Percentiles rank a stretch among this genome's conserved stretches.
Conservation (phyloP, 2,797 vertebrate genomes). For the Eutrigla gurnardus region DNA sequence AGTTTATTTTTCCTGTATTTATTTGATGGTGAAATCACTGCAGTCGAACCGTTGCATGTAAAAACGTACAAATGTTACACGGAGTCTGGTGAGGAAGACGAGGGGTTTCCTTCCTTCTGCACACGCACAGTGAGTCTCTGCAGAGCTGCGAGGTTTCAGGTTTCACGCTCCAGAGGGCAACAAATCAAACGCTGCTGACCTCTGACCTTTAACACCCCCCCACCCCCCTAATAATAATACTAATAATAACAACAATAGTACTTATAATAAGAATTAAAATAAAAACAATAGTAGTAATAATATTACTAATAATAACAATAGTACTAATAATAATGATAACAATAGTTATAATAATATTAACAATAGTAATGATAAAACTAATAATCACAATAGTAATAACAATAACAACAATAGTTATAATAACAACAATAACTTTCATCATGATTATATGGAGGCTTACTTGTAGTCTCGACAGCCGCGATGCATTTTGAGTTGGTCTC, state of each 20-base stretch:
- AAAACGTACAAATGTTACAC: neutral
- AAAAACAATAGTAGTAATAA: too few relatives aligned
- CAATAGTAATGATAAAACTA: too few relatives aligned
- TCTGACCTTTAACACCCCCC: conserved; percentile 39
- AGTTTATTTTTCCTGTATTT: neutral
- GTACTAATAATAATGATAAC: too few relatives aligned
- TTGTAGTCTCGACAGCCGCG: too few relatives aligned
- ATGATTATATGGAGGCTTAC: too few relatives aligned
- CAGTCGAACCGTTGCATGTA: neutral
- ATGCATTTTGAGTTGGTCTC: too few relatives aligned
- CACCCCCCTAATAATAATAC: too few relatives aligned
- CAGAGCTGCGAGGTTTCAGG: conserved; percentile 39
- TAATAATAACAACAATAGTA: neutral
- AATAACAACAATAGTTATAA: too few relatives aligned
- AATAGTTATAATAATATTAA: too few relatives aligned
- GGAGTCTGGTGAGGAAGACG: conserved; percentile 6
- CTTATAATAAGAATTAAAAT: neutral
- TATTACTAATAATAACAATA: too few relatives aligned
- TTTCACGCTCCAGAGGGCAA: conserved; percentile 70
- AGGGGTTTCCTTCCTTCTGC: neutral
- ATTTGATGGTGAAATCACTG: neutral
- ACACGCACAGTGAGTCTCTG: conserved; percentile 37
- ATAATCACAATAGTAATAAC: too few relatives aligned
- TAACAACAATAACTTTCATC: too few relatives aligned
- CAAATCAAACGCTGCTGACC: conserved; percentile 78